Conservation (phyloP, 2,888 invertebrate genomes). For the Thereva unica region DNA sequence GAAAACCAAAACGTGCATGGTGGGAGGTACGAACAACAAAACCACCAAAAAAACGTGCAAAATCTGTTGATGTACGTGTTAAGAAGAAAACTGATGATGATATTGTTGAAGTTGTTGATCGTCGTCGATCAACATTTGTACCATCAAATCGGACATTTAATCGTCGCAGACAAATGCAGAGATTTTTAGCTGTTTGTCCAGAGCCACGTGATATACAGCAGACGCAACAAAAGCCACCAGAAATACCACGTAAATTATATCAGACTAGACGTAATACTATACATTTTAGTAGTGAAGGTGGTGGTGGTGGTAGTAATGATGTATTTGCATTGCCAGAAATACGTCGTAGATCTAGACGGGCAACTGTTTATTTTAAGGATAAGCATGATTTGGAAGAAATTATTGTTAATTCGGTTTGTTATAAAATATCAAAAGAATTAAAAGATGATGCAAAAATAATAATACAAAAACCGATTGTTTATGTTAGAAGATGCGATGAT, state of each 20-base stretch:
- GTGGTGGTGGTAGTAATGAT: neutral
- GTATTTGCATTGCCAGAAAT: neutral
- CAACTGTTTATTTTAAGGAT: neutral
- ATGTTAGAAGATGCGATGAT: neutral
- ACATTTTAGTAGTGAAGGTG: too few relatives aligned
- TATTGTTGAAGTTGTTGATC: too few relatives aligned
- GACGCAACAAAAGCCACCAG: neutral
- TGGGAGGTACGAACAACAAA: too few relatives aligned
- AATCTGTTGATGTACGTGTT: too few relatives aligned
- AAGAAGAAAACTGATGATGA: too few relatives aligned
- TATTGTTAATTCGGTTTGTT: neutral
- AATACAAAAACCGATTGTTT: neutral
- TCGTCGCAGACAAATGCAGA: too few relatives aligned
- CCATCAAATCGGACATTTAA: too few relatives aligned
- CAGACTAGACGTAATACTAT: neutral
- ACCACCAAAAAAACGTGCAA: too few relatives aligned
- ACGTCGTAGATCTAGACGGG: neutral
- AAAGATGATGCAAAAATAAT: conserved; percentile 2
- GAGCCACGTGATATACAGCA: neutral
- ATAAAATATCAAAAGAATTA: neutral
- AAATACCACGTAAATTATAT: neutral
- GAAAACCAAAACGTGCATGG: too few relatives aligned
- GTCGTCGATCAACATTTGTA: too few relatives aligned
- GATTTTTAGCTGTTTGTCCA: too few relatives aligned
- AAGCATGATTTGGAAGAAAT: neutral